Evolutionary conservation across 2,113 vertebrate genomes (phyloP).

Genomic region (Spea bombifrons): DNA sequence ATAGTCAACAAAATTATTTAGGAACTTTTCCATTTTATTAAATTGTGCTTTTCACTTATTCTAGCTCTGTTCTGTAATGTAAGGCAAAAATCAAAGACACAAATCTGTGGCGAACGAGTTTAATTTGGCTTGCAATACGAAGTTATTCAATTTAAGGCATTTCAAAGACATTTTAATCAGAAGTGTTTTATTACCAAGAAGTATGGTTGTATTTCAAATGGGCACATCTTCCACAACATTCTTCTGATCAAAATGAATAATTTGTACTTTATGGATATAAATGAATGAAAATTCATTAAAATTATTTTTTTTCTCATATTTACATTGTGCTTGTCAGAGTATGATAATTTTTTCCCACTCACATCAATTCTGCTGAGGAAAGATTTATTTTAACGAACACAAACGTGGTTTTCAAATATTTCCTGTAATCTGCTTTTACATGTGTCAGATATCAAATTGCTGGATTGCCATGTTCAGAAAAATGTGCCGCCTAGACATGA

Average conservation of each 20-base stretch:
- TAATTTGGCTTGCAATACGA: neutral
- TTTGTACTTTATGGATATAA: conserved; percentile 2
- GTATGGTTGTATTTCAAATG: conserved; percentile 20
- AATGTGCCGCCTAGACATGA: conserved; percentile 12
- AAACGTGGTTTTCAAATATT: neutral
- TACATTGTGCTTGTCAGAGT: neutral
- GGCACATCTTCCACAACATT: conserved; percentile 10
- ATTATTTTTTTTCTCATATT: neutral
- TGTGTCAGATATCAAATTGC: conserved; percentile 8
- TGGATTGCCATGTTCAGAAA: neutral
- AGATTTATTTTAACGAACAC: neutral
- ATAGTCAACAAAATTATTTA: neutral
- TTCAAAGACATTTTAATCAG: conserved; percentile 12
- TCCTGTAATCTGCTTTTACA: conserved; percentile 6
- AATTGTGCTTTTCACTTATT: neutral
- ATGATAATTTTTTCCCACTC: neutral
- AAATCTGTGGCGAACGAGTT: neutral
- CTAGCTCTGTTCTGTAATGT: neutral
- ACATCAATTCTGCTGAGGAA: neutral
- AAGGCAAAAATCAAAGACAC: neutral
- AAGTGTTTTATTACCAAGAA: neutral
- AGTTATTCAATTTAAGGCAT: neutral
- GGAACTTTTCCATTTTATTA: conserved; percentile 9
- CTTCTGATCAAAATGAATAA: neutral
- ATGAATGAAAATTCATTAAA: conserved; percentile 4